Conservation (phyloP, 53 echinoderm and acorn worm species). For the Patiria pectinifera region DNA sequence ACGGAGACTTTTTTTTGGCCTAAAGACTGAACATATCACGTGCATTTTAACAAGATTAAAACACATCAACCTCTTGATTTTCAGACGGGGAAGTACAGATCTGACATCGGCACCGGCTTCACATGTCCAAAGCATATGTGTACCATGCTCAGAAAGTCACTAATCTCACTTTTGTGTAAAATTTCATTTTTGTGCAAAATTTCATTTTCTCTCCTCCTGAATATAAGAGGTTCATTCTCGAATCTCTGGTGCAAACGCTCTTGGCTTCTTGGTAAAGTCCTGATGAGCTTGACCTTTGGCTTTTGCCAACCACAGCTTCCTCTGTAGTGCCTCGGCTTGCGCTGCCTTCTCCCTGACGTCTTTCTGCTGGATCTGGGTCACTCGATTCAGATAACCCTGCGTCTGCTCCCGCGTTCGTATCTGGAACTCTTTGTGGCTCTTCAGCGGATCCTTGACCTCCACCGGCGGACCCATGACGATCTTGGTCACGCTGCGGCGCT, state of each 20-base stretch:
- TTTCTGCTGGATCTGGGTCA: constrained; percentile 78
- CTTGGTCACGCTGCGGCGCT: constrained; percentile 31
- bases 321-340: constrained; percentile 66
- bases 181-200: too few species aligned
- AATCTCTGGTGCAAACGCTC: constrained; percentile 70
- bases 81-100: too few species aligned
- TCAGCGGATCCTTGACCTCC: constrained; percentile 82
- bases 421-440: constrained; percentile 80
- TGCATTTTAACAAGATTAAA: too few species aligned
- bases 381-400: constrained; percentile 77
- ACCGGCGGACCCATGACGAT: constrained; percentile 45
- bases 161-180: too few species aligned
- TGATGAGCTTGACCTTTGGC: constrained; percentile 61
- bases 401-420: constrained; percentile 89
- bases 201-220: too few species aligned
- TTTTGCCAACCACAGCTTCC: constrained; percentile 80
- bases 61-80: too few species aligned
- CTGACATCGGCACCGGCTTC: too few species aligned
- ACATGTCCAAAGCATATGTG: too few species aligned
- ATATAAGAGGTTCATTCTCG: constrained; percentile 40
- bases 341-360: constrained; percentile 65
- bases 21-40: too few species aligned
- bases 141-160: too few species aligned
- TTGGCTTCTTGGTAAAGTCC: constrained; percentile 50
- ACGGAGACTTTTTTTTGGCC: too few species aligned